Evolutionary conservation across 2,888 invertebrate species (phyloP).

Genomic region (Thera obeliscata): DNA sequence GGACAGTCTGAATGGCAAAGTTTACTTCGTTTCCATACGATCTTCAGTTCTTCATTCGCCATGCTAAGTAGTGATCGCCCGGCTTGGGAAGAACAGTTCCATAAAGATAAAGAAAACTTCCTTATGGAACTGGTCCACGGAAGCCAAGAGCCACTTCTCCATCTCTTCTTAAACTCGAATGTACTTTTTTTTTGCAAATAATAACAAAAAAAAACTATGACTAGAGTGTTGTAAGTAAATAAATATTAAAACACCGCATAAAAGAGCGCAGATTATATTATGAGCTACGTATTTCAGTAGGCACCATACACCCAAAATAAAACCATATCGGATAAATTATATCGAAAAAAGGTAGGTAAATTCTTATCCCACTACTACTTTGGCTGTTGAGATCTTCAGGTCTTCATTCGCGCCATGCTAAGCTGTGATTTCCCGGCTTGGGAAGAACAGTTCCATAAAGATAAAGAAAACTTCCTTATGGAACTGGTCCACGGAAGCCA

Average conservation of each 20-base stretch:
- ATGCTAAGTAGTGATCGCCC: background rate
- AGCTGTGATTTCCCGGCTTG: background rate
- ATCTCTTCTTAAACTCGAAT: background rate
- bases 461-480: constrained; percentile 22
- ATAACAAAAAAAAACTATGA: too few relatives aligned
- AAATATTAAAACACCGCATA: too few relatives aligned
- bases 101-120: constrained; percentile 24
- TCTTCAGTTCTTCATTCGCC: background rate
- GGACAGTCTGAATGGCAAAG: too few relatives aligned
- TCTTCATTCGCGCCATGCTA: background rate
- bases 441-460: constrained; percentile 31
- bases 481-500: constrained; percentile 21
- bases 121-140: constrained; percentile 26
- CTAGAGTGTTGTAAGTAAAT: too few relatives aligned
- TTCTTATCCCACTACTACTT: too few relatives aligned
- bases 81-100: constrained; percentile 27
- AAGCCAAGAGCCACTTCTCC: constrained; percentile 8
- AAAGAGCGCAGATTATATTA: too few relatives aligned
- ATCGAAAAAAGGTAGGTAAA: too few relatives aligned
- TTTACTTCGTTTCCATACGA: background rate
- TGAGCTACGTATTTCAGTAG: too few relatives aligned
- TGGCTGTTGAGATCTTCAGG: background rate
- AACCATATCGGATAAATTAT: too few relatives aligned
- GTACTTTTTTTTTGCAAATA: too few relatives aligned
- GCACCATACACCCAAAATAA: too few relatives aligned